Evolutionary conservation across 2,888 invertebrate species (phyloP).

Genomic region (Phrixothrix hirtus): DNA sequence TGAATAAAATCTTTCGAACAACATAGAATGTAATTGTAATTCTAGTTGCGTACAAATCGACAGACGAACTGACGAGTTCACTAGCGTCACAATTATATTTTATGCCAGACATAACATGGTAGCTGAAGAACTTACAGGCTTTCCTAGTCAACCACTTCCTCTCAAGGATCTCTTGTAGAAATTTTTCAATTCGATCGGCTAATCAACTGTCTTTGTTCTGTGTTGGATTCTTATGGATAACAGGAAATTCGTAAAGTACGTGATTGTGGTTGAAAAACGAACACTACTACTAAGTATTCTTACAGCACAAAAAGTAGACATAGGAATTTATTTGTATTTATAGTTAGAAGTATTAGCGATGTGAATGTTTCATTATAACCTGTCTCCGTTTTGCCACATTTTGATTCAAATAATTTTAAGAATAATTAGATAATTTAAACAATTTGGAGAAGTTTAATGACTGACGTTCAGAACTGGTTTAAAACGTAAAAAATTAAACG

Average conservation of each 20-base stretch:
- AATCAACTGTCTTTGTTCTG: slow-evolving; percentile 10
- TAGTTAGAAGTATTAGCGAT: no score
- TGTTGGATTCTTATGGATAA: slow-evolving; percentile 6
- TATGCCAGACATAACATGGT: slow-evolving; percentile 20
- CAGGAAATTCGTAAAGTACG: slow-evolving; percentile 12
- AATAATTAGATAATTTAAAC: no score
- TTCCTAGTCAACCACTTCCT: slow-evolving; percentile 16
- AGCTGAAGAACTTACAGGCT: slow-evolving; percentile 11
- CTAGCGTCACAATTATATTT: slow-evolving; percentile 20
- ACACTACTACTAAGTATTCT: slow-evolving; percentile 18
- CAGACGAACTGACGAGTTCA: slow-evolving; percentile 17
- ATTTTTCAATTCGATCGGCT: slow-evolving; percentile 8
- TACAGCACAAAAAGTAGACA: slow-evolving; percentile 11
- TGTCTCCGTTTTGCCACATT: no score
- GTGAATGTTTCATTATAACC: no score
- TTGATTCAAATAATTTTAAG: no score
- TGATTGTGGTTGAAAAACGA: slow-evolving; percentile 13
- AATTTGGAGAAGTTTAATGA: background rate
- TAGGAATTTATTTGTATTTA: slow-evolving; percentile 20
- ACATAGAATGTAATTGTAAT: slow-evolving; percentile 4
- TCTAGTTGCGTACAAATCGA: slow-evolving; percentile 10
- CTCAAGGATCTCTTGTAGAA: background rate
- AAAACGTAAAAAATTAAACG: background rate
- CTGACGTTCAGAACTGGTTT: background rate
- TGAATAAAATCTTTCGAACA: background rate